Percentiles rank a stretch among this genome's conserved stretches.
Conservation (phyloP, 1,140 invertebrate genomes). For the Drosophila paulistorum region DNA sequence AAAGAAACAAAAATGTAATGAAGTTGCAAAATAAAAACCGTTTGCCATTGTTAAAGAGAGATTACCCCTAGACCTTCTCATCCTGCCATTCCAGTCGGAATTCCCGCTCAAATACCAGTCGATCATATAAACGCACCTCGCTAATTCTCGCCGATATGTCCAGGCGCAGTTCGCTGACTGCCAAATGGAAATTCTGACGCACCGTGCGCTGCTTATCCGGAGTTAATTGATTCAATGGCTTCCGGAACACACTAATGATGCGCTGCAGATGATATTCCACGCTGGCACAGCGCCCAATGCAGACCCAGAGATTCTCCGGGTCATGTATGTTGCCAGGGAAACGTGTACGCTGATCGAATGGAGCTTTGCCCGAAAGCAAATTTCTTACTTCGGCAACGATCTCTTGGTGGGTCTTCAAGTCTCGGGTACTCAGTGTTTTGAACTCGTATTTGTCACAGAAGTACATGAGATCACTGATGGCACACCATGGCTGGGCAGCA, state of each 20-base stretch:
- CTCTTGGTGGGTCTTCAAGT: constrained; percentile 65
- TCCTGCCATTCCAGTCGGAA: constrained; percentile 77
- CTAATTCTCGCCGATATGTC: constrained; percentile 78
- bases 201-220: constrained; percentile 72
- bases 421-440: constrained; percentile 62
- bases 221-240: constrained; percentile 67
- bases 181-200: constrained; percentile 77
- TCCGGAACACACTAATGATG: constrained; percentile 72
- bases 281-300: constrained; percentile 74
- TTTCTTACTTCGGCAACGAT: constrained; percentile 69
- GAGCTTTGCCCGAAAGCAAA: constrained; percentile 59
- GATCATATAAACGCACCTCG: constrained; percentile 73
- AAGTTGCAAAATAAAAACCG: constrained; percentile 61
- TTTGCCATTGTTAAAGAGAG: constrained; percentile 49
- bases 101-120: constrained; percentile 74
- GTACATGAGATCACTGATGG: constrained; percentile 76
- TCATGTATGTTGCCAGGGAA: constrained; percentile 77
- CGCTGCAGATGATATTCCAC: constrained; percentile 77
- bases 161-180: constrained; percentile 71
- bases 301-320: constrained; percentile 79
- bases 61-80: constrained; percentile 41
- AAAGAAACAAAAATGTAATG: constrained; percentile 21
- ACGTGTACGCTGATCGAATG: constrained; percentile 70
- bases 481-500: constrained; percentile 68
- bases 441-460: constrained; percentile 82